Conservation (phyloP, 2,113 vertebrate genomes). For the Gadus chalcogrammus region DNA sequence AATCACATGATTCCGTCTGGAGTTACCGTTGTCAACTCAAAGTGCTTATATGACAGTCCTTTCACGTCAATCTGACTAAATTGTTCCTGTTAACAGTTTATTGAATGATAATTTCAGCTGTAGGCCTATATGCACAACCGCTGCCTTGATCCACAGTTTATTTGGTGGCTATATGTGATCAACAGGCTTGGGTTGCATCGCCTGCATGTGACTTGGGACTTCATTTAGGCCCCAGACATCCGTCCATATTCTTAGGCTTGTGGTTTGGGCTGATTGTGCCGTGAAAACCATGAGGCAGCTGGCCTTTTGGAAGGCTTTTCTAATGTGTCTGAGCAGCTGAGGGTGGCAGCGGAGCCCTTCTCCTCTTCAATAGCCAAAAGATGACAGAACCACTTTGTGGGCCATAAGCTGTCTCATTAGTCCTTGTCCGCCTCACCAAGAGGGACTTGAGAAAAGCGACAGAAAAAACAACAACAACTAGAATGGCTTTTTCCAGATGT, state of each 20-base stretch:
- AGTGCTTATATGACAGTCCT: background rate
- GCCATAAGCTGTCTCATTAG: conserved; percentile 69
- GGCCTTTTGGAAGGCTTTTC: conserved; percentile 59
- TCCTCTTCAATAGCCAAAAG: conserved; percentile 64
- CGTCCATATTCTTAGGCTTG: conserved; percentile 44
- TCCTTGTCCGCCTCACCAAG: conserved; percentile 58
- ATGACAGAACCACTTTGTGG: conserved; percentile 78
- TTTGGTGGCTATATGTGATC: no score
- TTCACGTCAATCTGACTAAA: background rate
- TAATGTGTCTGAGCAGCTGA: conserved; percentile 73
- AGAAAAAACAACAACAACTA: conserved; percentile 42
- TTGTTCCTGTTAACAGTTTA: no score
- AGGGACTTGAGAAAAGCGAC: conserved; percentile 42
- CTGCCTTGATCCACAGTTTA: no score
- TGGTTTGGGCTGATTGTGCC: conserved; percentile 60
- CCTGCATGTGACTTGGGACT: conserved; percentile 20
- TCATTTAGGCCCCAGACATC: conserved; percentile 27
- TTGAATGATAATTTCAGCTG: no score
- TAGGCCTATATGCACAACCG: no score
- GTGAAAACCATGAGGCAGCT: conserved; percentile 67
- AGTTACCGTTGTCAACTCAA: background rate
- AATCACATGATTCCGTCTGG: no score
- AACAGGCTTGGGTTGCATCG: no score
- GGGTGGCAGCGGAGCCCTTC: conserved; percentile 58
- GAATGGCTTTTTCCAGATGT: conserved; percentile 24